Evolutionary conservation across 2,888 invertebrate genomes (phyloP).

Genomic region (Orthosia gothica): DNA sequence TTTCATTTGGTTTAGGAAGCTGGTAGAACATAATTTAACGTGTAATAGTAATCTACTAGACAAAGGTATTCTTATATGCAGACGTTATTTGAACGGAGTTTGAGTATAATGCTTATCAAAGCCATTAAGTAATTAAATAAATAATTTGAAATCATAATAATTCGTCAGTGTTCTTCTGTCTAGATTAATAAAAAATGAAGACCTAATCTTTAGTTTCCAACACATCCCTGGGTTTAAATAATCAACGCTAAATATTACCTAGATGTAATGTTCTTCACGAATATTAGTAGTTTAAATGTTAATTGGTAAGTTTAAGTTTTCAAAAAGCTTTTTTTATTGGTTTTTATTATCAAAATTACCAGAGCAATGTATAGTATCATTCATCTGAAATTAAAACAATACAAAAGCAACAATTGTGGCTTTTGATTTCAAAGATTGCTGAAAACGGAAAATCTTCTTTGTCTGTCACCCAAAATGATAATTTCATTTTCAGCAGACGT

Average conservation of each 20-base stretch:
- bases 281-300: too few species aligned
- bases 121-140: too few species aligned
- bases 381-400: neutral
- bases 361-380: neutral
- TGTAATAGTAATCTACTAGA: too few species aligned
- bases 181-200: too few species aligned
- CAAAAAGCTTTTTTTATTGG: neutral
- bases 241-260: too few species aligned
- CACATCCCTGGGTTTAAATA: too few species aligned
- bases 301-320: too few species aligned
- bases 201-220: neutral
- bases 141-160: too few species aligned
- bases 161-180: too few species aligned
- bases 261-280: too few species aligned
- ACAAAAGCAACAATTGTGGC: neutral
- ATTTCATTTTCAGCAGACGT: slow-evolving; percentile 6
- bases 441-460: slow-evolving; percentile 1
- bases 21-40: slow-evolving; percentile 16
- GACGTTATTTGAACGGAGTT: neutral
- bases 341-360: neutral
- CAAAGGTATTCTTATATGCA: too few species aligned
- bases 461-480: slow-evolving; percentile 17
- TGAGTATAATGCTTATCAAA: neutral
- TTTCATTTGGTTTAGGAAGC: slow-evolving; percentile 23
- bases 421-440: neutral